Evolutionary conservation across 2,113 vertebrate genomes (phyloP), one percentile per base, ranked within the genome.

Genomic region (Sorex araneus): DNA sequence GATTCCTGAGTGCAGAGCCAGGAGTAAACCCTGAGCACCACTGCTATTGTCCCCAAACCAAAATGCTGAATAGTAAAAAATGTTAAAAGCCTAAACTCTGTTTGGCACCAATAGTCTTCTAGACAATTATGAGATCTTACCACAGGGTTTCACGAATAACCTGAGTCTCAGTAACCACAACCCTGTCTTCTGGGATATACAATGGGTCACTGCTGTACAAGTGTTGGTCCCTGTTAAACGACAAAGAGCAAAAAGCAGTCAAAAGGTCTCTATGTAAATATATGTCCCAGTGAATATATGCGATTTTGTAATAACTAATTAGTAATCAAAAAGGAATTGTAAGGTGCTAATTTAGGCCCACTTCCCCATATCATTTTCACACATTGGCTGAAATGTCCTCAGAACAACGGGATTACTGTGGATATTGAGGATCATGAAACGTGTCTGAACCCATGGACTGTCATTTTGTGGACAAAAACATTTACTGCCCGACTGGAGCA

Each of bases 91-190:
- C 6, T 64, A 60, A 80, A 80, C 43, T 92, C 69, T 71, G 16
- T 25, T 69, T 83, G n/a, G 88, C 57, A 85, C 11, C 40, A 88
- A 64, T 40, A 40, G 92, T 47, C 67, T 80, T 23, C 11, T 40
- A 66, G 23, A 47, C 50, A 63, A 12, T 70, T 45, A 82, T 76
- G 0, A 67, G 18, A 21, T 95, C 98, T 98, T 97, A 99, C 99
- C 99, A 99, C 66, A 99, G 95, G 0, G 98, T 99, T 98, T 99
- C 99, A 78, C 99, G 97, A 96, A 99, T 99, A 77, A 99, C 98
- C 97, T 99, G 99, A 1, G 98, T 99, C 97, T 99, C 99, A 0
- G 99, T 99, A 94, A 99, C 98, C 89, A 99, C 97, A 12, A 98
- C 98, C 95, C 98, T 99, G 91, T 99, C 99, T 94, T 99, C 99